Evolutionary conservation across 1,140 invertebrate species (phyloP).

Genomic region (Procambarus clarkii): DNA sequence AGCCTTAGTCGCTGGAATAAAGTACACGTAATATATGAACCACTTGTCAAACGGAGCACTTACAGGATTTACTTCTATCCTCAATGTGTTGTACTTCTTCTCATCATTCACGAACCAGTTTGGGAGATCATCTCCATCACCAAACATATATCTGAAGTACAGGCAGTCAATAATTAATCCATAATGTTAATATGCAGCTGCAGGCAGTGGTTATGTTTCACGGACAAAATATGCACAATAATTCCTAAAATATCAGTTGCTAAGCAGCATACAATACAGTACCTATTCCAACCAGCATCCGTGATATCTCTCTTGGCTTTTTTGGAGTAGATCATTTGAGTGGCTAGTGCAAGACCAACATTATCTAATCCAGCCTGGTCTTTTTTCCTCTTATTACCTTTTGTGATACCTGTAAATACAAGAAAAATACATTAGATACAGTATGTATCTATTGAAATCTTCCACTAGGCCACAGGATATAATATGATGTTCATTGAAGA

Average conservation of each 20-base stretch:
- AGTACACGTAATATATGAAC: too few species aligned
- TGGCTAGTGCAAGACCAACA: slow-evolving; percentile 91
- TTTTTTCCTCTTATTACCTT: slow-evolving; percentile 67
- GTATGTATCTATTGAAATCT: too few species aligned
- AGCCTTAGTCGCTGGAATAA: too few species aligned
- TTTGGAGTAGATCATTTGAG: slow-evolving; percentile 88
- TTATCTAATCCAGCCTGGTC: slow-evolving; percentile 87
- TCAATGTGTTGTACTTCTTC: slow-evolving; percentile 86
- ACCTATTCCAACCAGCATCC: slow-evolving; percentile 94
- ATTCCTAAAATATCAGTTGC: too few species aligned
- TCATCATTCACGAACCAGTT: slow-evolving; percentile 98
- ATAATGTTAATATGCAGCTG: too few species aligned
- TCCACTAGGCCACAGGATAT: too few species aligned
- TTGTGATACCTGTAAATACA: slow-evolving; percentile 29
- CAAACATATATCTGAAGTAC: slow-evolving; percentile 77
- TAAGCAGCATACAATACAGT: slow-evolving; percentile 73
- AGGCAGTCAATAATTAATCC: background rate
- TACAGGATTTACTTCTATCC: slow-evolving; percentile 62
- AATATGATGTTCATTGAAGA: too few species aligned
- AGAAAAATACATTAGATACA: too few species aligned
- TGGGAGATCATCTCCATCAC: slow-evolving; percentile 87
- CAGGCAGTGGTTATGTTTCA: too few species aligned
- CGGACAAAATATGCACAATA: too few species aligned
- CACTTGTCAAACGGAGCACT: background rate
- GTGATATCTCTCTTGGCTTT: slow-evolving; percentile 90